These are phyloP conservation scores for Synergus umbraculus DNA, from an alignment of 2,888 invertebrate species.

Conservation along the genomic window DNA sequence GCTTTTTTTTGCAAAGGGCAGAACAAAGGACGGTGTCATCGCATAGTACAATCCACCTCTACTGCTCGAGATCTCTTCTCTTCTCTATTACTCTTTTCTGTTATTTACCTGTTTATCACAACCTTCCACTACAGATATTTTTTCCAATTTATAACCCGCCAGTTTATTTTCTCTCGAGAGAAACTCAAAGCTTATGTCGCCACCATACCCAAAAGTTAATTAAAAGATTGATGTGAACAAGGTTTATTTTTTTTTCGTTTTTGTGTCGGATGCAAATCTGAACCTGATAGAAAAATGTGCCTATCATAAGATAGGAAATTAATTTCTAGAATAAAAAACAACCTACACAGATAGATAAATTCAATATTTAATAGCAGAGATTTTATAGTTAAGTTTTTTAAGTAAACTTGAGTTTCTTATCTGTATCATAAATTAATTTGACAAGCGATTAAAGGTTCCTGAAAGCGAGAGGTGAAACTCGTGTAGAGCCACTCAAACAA, in stretches of 20 bases:
- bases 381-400: neutral
- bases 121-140: neutral
- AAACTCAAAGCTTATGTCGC: neutral
- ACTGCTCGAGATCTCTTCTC: conserved; percentile 40
- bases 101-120: conserved; percentile 65
- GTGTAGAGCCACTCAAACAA: conserved; percentile 46
- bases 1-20: conserved; percentile 57
- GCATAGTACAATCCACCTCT: conserved; percentile 19
- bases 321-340: too few species aligned
- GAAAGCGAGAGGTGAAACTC: conserved; percentile 46
- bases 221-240: neutral
- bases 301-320: too few species aligned
- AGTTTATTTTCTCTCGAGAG: neutral
- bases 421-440: neutral
- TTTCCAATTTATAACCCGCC: neutral
- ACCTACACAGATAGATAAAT: too few species aligned
- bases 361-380: too few species aligned
- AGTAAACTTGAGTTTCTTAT: neutral
- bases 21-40: conserved; percentile 63
- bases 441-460: neutral
- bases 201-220: neutral
- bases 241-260: neutral
- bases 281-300: too few species aligned
- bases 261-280: too few species aligned
- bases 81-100: conserved; percentile 51